A percentile compares a stretch with the other conserved stretches of the same genome.
Evolutionary conservation across 1,140 invertebrate genomes (phyloP).

Genomic region (Drosophila gunungcola): DNA sequence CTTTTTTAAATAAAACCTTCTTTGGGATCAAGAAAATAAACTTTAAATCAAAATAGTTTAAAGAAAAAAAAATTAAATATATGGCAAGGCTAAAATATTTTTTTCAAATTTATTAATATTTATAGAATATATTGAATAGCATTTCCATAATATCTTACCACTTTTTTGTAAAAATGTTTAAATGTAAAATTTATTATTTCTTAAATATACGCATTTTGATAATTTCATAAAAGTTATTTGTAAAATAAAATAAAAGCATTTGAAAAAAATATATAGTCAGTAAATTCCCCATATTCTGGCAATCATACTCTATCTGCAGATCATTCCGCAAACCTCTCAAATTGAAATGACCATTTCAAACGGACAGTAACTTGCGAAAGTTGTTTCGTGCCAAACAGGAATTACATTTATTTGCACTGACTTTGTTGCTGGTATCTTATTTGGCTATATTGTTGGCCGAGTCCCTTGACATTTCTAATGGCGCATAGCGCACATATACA

Average conservation of each 20-base stretch:
- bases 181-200: too few relatives aligned
- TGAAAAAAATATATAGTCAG: too few relatives aligned
- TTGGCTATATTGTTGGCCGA: slow-evolving; percentile 61
- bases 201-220: too few relatives aligned
- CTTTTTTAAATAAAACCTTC: neutral
- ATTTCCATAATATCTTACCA: too few relatives aligned
- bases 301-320: slow-evolving; percentile 13
- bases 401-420: slow-evolving; percentile 57
- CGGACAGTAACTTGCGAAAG: slow-evolving; percentile 37
- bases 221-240: too few relatives aligned
- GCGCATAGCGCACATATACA: slow-evolving; percentile 32
- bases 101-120: too few relatives aligned
- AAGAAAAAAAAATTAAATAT: too few relatives aligned
- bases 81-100: too few relatives aligned
- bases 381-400: slow-evolving; percentile 73
- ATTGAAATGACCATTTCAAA: slow-evolving; percentile 31
- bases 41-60: neutral
- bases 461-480: slow-evolving; percentile 66
- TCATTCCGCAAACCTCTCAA: slow-evolving; percentile 9
- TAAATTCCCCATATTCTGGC: slow-evolving; percentile 1
- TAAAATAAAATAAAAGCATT: too few relatives aligned
- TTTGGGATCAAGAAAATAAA: neutral
- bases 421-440: slow-evolving; percentile 41
- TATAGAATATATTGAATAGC: too few relatives aligned
- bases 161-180: too few relatives aligned